phyloP scores from a whole-genome alignment of 2,888 invertebrate genomes.

The Drosophila stalkeri region DNA sequence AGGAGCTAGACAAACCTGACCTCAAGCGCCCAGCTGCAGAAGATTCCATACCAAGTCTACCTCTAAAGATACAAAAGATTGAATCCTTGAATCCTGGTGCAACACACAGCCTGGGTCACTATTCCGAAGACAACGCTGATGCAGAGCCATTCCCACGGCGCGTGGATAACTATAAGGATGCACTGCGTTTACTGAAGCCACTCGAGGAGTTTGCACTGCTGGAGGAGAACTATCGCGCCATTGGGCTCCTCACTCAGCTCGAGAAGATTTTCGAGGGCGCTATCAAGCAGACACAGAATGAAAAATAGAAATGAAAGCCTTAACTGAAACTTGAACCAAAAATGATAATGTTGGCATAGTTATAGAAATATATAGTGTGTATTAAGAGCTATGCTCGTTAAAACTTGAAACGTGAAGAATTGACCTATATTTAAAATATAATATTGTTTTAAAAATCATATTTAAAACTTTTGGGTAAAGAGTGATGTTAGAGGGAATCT shows the following conservation, averaged over 20 bases:
- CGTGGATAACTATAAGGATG: constrained; percentile 77
- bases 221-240: constrained; percentile 82
- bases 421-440: background rate
- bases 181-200: constrained; percentile 78
- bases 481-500: background rate
- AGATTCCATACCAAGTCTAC: constrained; percentile 11
- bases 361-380: background rate
- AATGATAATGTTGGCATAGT: constrained; percentile 18
- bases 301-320: background rate
- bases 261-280: constrained; percentile 77
- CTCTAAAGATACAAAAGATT: constrained; percentile 74
- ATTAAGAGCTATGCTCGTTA: constrained; percentile 21
- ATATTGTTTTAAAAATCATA: background rate
- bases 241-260: constrained; percentile 82
- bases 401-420: background rate
- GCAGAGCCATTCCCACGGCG: constrained; percentile 58
- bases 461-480: background rate
- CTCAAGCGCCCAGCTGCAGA: constrained; percentile 22
- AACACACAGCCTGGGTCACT: constrained; percentile 50
- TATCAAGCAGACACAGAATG: constrained; percentile 16
- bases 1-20: constrained; percentile 29
- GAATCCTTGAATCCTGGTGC: constrained; percentile 48
- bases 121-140: constrained; percentile 55
- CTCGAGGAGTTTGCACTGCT: constrained; percentile 82
- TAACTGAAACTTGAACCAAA: constrained; percentile 43